Base-by-base conservation (phyloP, 2,888 invertebrate species). In the Drosophila siamana region DNA sequence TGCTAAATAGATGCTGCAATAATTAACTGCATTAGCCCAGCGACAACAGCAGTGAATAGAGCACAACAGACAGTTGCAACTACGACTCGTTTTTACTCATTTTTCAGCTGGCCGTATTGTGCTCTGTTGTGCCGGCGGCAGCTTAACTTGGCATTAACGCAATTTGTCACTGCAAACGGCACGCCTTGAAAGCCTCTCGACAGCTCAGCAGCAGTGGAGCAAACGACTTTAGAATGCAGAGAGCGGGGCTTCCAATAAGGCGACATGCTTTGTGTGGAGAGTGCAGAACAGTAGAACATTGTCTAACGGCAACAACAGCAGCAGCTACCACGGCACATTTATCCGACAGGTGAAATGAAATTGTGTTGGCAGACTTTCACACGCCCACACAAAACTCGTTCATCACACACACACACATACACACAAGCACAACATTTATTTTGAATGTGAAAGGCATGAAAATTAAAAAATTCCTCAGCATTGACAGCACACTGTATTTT, bases 61-160 rank as follows among this genome's bases (percentile, higher is more conserved):
- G n/a, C n/a, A n/a, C n/a, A n/a, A n/a, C n/a, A 51, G 36, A 15
- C 43, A 68, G 50, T 54, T 51, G 51, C 38, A 38, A 51, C 24
- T 9, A 11, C 44, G 36, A 47, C 56, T 57, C 19, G n/a, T 38
- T 40, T 54, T 24, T 16, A 11, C n/a, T 16, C n/a, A 22, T 46
- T 44, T 11, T 30, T 19, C 55, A 7, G 22, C 19, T 16, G 2
- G 33, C 15, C 8, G 1, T 26, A 47, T 36, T 48, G 50, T 72
- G 41, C 50, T 61, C 51, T 76, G n/a, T n/a, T n/a, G n/a, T 63
- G 65, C 75, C 73, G 48, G 64, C 81, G n/a, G n/a, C n/a, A 80
- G 81, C 86, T 85, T 81, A 78, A 63, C 72, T 71, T 78, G 78
- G 86, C 86, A 86, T 85, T 86, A 85, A 78, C 77, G 78, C 85